Evolutionary conservation across 1,140 invertebrate genomes (phyloP).

Genomic region (Sarcophaga peregrina): DNA sequence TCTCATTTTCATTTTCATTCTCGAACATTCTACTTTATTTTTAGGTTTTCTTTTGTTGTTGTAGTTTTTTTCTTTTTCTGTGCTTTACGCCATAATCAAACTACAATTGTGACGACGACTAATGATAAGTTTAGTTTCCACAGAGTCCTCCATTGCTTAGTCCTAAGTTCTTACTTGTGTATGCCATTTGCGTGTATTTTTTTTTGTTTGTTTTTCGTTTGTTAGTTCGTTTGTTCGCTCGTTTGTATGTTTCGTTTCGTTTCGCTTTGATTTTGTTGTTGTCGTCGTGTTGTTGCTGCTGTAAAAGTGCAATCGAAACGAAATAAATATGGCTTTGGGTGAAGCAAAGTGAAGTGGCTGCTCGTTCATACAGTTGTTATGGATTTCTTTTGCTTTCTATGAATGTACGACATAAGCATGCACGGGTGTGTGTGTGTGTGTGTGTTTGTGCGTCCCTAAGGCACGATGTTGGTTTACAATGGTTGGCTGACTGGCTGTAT

Average conservation of each 20-base stretch:
- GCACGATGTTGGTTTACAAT: no score
- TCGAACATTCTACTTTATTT: not conserved
- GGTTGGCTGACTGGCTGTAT: no score
- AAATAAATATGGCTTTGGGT: slow-evolving; percentile 10
- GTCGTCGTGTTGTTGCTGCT: not conserved
- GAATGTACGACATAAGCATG: not conserved
- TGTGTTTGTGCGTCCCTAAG: no score
- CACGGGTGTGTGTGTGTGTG: no score
- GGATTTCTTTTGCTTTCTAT: not conserved
- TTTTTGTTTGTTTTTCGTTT: no score
- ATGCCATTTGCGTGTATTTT: not conserved
- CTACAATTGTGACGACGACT: not conserved
- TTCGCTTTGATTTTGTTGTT: no score
- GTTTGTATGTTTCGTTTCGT: no score
- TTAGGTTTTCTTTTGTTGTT: no score
- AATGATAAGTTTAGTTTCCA: not conserved
- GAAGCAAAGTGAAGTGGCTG: not conserved
- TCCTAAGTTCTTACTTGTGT: not conserved
- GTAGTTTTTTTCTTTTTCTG: no score
- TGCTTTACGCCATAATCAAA: not conserved
- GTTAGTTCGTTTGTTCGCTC: no score
- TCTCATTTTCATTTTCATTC: not conserved
- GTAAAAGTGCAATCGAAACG: not conserved
- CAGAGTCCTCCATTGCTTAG: no score
- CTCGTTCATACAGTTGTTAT: not conserved